Evolutionary conservation across 2,113 vertebrate species (phyloP).

Genomic region (Podarcis cretensis): DNA sequence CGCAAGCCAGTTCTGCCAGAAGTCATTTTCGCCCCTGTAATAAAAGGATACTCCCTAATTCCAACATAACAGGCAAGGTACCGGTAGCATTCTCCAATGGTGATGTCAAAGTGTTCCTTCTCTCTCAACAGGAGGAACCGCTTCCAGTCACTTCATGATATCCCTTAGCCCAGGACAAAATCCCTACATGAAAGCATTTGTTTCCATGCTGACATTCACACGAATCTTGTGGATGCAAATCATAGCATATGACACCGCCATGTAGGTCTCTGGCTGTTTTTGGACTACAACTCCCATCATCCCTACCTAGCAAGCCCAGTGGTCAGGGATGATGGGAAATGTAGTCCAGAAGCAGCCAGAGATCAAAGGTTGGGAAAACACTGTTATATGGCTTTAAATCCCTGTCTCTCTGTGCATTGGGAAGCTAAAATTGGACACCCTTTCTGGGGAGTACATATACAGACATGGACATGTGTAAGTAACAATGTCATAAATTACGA

Average conservation of each 20-base stretch:
- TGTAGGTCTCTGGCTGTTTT: too few species aligned
- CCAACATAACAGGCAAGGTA: neutral
- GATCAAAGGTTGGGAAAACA: neutral
- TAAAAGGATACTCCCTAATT: neutral
- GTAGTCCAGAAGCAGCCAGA: neutral
- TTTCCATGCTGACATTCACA: neutral
- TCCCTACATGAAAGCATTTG: neutral
- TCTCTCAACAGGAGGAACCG: neutral
- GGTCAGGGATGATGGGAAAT: too few species aligned
- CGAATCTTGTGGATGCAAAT: neutral
- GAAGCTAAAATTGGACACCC: neutral
- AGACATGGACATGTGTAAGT: neutral
- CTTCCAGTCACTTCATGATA: neutral
- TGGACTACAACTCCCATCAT: neutral
- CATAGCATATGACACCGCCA: too few species aligned
- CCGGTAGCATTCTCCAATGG: neutral
- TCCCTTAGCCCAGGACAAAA: neutral
- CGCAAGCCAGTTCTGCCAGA: constrained; percentile 56
- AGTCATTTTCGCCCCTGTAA: constrained; percentile 65
- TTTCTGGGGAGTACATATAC: neutral
- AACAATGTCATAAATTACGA: neutral
- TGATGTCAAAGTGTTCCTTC: neutral
- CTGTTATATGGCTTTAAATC: neutral
- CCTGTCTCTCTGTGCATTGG: neutral
- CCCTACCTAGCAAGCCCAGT: too few species aligned